These are phyloP conservation scores for Parapristionchus giblindavisi DNA, from an alignment of 2,888 invertebrate genomes.

Conservation along the genomic window DNA sequence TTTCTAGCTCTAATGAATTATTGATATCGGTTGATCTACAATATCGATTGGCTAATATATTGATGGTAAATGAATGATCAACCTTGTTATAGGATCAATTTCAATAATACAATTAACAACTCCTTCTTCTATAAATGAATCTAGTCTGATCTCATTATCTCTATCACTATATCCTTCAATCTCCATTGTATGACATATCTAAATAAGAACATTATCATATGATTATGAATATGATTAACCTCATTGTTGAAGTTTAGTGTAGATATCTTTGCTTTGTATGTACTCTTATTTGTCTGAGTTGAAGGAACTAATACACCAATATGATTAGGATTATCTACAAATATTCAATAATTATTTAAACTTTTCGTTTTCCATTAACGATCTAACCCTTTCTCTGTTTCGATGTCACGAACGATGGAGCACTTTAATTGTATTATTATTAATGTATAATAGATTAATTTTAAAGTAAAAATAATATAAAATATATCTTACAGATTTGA, in stretches of 20 bases:
- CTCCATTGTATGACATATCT: background rate
- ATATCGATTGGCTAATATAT: too few species aligned
- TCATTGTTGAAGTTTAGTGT: background rate
- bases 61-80: background rate
- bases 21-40: too few species aligned
- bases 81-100: background rate
- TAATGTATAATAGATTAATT: too few species aligned
- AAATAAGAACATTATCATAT: background rate
- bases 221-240: background rate
- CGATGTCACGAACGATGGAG: constrained; percentile 21
- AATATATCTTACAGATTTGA: too few species aligned
- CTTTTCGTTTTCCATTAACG: background rate
- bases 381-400: background rate
- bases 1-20: too few species aligned
- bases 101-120: background rate
- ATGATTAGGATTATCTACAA: constrained; percentile 6
- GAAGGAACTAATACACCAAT: constrained; percentile 1
- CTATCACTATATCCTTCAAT: background rate
- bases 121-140: constrained; percentile 25
- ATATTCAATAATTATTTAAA: background rate
- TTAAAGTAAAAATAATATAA: too few species aligned
- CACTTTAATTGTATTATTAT: too few species aligned
- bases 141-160: constrained; percentile 6
- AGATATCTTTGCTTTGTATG: constrained; percentile 1
- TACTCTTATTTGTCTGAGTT: background rate